Percentiles rank a stretch among this genome's conserved stretches.
phyloP scores from a whole-genome alignment of 2,888 invertebrate species.

The Latrodectus elegans region DNA sequence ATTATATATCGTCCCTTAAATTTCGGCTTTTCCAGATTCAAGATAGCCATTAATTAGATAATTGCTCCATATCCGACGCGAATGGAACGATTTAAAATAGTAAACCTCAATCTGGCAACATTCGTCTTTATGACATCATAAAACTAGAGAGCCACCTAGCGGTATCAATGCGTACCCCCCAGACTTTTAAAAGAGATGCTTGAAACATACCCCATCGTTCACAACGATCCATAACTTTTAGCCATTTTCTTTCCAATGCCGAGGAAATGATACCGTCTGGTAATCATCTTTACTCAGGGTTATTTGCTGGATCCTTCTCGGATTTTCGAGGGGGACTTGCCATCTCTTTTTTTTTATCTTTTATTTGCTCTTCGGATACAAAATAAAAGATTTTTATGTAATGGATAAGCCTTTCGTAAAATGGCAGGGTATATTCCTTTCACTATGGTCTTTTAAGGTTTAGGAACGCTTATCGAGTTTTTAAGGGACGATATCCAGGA shows the following conservation, averaged over 20 bases:
- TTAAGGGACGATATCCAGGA: neutral
- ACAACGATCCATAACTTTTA: constrained; percentile 57
- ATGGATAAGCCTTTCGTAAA: neutral
- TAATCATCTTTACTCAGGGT: constrained; percentile 13
- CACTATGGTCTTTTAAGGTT: neutral
- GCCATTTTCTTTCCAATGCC: constrained; percentile 37
- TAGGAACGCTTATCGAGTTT: constrained; percentile 3
- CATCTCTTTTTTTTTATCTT: no score
- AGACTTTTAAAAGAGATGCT: constrained; percentile 48
- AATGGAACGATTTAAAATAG: constrained; percentile 64
- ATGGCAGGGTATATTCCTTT: neutral
- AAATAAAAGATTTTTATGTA: constrained; percentile 23
- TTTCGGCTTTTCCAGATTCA: constrained; percentile 45
- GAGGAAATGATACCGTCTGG: constrained; percentile 37
- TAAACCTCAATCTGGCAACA: constrained; percentile 60
- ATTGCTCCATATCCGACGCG: constrained; percentile 56
- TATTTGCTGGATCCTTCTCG: constrained; percentile 4
- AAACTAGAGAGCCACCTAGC: constrained; percentile 57
- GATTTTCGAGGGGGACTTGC: neutral
- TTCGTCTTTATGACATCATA: constrained; percentile 64
- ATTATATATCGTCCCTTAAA: constrained; percentile 61
- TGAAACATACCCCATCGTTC: constrained; percentile 8
- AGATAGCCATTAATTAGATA: constrained; percentile 66
- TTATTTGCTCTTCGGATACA: neutral
- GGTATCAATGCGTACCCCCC: neutral